These are phyloP conservation scores for Drosophila stalkeri DNA, from an alignment of 2,888 invertebrate species.

Conservation along the genomic window DNA sequence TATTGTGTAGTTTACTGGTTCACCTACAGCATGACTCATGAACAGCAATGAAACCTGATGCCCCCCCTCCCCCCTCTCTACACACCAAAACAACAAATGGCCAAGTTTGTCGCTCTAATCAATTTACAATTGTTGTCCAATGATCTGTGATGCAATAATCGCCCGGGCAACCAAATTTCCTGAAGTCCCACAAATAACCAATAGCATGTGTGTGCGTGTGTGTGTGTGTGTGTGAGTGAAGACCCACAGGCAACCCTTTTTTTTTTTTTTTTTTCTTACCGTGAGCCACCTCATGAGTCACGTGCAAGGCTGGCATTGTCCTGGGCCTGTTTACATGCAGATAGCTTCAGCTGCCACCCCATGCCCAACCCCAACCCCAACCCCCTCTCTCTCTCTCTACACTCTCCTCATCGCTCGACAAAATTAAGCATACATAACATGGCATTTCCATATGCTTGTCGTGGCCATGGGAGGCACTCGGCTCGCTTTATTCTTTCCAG, in stretches of 20 bases:
- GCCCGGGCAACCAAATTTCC: slow-evolving; percentile 58
- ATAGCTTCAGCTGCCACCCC: slow-evolving; percentile 38
- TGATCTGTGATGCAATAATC: slow-evolving; percentile 71
- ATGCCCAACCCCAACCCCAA: not conserved
- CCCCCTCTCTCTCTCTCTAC: not conserved
- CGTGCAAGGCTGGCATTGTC: slow-evolving; percentile 50
- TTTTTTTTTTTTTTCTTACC: not conserved
- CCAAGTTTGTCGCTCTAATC: slow-evolving; percentile 56
- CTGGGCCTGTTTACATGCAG: slow-evolving; percentile 64
- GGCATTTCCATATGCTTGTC: slow-evolving; percentile 50
- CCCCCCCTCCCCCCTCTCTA: not conserved
- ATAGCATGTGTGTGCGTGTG: not conserved
- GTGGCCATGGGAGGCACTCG: slow-evolving; percentile 24
- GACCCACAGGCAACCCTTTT: slow-evolving; percentile 48
- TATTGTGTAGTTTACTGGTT: no score
- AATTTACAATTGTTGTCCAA: slow-evolving; percentile 73
- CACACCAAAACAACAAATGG: slow-evolving; percentile 39
- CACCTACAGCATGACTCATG: slow-evolving; percentile 4
- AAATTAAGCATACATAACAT: slow-evolving; percentile 57
- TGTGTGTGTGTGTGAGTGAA: slow-evolving; percentile 31
- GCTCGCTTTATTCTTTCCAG: slow-evolving; percentile 55
- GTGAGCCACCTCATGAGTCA: slow-evolving; percentile 53
- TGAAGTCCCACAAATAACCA: slow-evolving; percentile 58
- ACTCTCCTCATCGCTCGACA: slow-evolving; percentile 10
- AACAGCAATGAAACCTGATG: slow-evolving; percentile 28